These are phyloP conservation scores for Hormaphis cornu DNA, from an alignment of 1,140 invertebrate species.

Conservation along the genomic window DNA sequence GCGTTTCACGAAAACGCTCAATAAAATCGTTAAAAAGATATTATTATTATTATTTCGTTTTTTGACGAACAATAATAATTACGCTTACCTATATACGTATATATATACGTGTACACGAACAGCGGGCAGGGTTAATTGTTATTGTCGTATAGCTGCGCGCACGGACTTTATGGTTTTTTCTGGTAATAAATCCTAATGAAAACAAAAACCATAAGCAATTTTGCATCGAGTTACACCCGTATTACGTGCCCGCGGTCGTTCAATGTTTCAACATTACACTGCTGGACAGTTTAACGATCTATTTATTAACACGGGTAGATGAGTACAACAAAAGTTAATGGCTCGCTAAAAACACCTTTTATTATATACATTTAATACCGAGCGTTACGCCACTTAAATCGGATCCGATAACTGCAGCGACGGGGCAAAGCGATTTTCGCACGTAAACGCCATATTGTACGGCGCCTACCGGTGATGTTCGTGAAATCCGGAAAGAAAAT, in stretches of 20 bases:
- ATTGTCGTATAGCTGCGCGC: not conserved
- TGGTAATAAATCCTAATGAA: slow-evolving; percentile 27
- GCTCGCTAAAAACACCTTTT: slow-evolving; percentile 25
- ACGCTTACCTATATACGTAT: too few relatives aligned
- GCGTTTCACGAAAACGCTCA: too few relatives aligned
- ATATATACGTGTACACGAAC: too few relatives aligned
- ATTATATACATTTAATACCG: too few relatives aligned
- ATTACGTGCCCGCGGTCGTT: not conserved
- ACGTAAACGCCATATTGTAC: not conserved
- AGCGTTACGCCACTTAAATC: slow-evolving; percentile 30
- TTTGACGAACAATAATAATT: too few relatives aligned
- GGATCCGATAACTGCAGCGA: not conserved
- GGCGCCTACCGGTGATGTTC: too few relatives aligned
- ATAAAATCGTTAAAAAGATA: not conserved
- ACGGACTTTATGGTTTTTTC: too few relatives aligned
- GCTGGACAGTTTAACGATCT: slow-evolving; percentile 1
- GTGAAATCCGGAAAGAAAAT: too few relatives aligned
- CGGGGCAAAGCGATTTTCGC: not conserved
- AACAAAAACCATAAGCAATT: slow-evolving; percentile 15
- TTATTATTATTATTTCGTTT: too few relatives aligned
- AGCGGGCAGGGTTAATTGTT: not conserved
- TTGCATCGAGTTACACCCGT: slow-evolving; percentile 29
- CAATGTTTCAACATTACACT: slow-evolving; percentile 4
- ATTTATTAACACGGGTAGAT: slow-evolving; percentile 13
- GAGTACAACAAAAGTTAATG: slow-evolving; percentile 26